These are phyloP conservation scores for Acromyrmex charruanus DNA, from an alignment of 1,140 invertebrate species.

Conservation along the genomic window DNA sequence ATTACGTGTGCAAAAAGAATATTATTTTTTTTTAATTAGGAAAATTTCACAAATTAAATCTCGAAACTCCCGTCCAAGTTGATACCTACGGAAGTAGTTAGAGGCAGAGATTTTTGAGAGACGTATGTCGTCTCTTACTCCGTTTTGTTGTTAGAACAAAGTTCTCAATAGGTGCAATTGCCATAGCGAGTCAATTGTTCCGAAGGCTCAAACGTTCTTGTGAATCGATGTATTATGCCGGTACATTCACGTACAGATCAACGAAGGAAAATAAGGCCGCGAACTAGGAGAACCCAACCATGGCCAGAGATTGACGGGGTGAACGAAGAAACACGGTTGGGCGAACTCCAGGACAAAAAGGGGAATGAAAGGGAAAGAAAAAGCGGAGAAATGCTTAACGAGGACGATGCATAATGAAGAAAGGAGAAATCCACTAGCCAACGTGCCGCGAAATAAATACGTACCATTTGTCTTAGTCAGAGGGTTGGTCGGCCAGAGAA, in stretches of 20 bases:
- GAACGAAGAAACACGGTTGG: not conserved
- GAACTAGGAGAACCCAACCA: conserved; percentile 28
- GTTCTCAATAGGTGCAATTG: conserved; percentile 58
- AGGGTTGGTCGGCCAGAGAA: conserved; percentile 20
- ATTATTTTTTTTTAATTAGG: not conserved
- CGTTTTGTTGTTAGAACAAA: not conserved
- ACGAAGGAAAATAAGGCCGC: conserved; percentile 2
- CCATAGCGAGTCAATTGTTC: conserved; percentile 33
- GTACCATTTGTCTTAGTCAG: conserved; percentile 77
- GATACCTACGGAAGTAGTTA: not conserved
- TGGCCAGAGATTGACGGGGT: not conserved
- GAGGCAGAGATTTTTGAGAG: not conserved
- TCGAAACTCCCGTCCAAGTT: not conserved
- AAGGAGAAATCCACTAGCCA: conserved; percentile 77
- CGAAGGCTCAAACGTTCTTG: conserved; percentile 16
- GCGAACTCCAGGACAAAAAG: not conserved
- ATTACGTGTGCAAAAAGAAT: not conserved
- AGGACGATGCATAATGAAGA: conserved; percentile 77
- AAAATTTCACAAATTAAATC: not conserved
- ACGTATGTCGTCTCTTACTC: conserved; percentile 26
- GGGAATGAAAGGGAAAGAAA: conserved; percentile 25
- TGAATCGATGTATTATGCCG: conserved; percentile 2
- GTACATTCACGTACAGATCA: conserved; percentile 38
- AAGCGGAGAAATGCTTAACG: conserved; percentile 71
- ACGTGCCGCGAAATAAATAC: conserved; percentile 76